A percentile compares a stretch with the other conserved stretches of the same genome.
These are phyloP conservation scores for Plebejus melissa DNA, from an alignment of 2,888 invertebrate species.

Conservation along the genomic window DNA sequence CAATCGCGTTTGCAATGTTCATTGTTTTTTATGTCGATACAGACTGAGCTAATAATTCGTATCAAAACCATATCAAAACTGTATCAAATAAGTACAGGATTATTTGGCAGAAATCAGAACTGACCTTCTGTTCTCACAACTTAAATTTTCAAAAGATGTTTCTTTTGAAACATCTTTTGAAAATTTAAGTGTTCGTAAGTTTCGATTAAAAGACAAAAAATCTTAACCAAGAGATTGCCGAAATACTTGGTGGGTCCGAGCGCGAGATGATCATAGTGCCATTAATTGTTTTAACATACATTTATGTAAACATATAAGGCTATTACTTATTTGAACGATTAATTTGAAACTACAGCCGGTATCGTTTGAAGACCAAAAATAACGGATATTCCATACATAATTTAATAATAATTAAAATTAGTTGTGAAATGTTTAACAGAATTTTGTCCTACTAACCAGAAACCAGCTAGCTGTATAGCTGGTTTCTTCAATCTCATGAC, in stretches of 20 bases:
- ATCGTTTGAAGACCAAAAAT: slow-evolving; percentile 10
- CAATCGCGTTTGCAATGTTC: no score
- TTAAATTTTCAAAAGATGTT: neutral
- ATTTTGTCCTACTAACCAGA: neutral
- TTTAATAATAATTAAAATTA: neutral
- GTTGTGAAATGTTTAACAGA: slow-evolving; percentile 1
- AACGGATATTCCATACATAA: slow-evolving; percentile 10
- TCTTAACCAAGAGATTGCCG: neutral
- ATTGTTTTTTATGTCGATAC: no score
- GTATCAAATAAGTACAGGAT: no score
- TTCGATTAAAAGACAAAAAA: neutral
- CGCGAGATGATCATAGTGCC: slow-evolving; percentile 34
- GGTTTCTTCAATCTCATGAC: neutral
- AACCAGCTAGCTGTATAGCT: no score
- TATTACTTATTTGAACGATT: slow-evolving; percentile 12
- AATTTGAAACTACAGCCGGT: neutral
- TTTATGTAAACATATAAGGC: slow-evolving; percentile 4
- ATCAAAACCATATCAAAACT: no score
- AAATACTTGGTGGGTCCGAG: neutral
- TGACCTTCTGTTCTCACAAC: no score
- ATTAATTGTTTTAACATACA: slow-evolving; percentile 14
- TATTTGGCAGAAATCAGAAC: no score
- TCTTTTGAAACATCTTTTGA: no score
- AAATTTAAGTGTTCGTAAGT: no score
- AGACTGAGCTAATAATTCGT: no score